Evolutionary conservation across 2,797 vertebrate species (phyloP).

Genomic region (Tapirus indicus): DNA sequence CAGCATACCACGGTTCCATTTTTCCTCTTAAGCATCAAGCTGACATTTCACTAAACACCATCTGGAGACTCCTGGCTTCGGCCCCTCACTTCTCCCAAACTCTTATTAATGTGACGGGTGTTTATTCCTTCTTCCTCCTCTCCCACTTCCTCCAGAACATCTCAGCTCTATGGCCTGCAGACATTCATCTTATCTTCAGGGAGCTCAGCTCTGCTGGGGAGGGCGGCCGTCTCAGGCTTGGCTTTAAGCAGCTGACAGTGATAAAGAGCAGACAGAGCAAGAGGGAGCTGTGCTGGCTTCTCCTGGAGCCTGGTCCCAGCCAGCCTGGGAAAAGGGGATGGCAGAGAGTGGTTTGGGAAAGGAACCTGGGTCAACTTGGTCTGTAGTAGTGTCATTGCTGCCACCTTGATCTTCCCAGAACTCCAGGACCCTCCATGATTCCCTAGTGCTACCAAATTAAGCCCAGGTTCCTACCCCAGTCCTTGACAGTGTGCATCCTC

Average conservation of each 20-base stretch:
- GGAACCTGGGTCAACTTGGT: neutral
- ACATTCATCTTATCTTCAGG: slow-evolving; percentile 86
- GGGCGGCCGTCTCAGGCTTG: slow-evolving; percentile 71
- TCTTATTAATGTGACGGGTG: slow-evolving; percentile 80
- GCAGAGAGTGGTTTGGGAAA: neutral
- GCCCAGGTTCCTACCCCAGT: neutral
- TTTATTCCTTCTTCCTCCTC: slow-evolving; percentile 74
- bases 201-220: slow-evolving; percentile 79
- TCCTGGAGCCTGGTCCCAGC: slow-evolving; percentile 19
- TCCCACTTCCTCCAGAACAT: slow-evolving; percentile 79
- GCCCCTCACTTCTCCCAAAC: slow-evolving; percentile 77
- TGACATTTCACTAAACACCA: slow-evolving; percentile 81
- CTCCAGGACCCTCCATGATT: neutral
- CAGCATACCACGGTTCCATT: slow-evolving; percentile 68
- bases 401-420: neutral
- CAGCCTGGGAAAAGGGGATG: neutral
- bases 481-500: neutral
- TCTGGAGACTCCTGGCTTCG: slow-evolving; percentile 82
- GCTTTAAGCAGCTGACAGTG: slow-evolving; percentile 83
- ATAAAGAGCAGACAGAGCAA: slow-evolving; percentile 82
- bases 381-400: neutral
- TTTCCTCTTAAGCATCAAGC: slow-evolving; percentile 77
- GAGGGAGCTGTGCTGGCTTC: slow-evolving; percentile 61
- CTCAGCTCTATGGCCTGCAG: slow-evolving; percentile 79
- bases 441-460: neutral